Evolutionary conservation across 2,888 invertebrate species (phyloP).

Genomic region (Eupithecia dodoneata): DNA sequence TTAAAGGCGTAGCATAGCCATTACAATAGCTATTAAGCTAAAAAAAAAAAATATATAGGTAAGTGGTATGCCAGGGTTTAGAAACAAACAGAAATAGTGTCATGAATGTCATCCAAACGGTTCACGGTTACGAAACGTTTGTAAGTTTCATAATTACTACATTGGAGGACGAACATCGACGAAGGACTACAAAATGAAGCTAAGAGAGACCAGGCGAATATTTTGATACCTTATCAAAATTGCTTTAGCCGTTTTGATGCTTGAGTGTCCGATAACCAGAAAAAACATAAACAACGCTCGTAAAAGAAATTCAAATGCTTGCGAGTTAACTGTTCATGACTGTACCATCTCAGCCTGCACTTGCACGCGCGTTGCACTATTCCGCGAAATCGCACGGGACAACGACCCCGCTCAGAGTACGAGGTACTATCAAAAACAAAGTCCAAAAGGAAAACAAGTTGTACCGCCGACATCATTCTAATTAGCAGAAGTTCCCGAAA

Average conservation of each 20-base stretch:
- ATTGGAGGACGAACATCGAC: no score
- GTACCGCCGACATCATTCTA: background rate
- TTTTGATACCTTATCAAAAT: no score
- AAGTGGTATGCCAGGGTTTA: no score
- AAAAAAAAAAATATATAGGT: background rate
- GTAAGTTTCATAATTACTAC: no score
- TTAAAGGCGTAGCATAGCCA: background rate
- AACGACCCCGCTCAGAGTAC: constrained; percentile 51
- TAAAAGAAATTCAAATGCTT: background rate
- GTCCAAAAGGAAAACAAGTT: constrained; percentile 57
- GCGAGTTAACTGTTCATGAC: background rate
- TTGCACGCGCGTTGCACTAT: constrained; percentile 45
- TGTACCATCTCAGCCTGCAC: constrained; percentile 5
- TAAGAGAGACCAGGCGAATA: no score
- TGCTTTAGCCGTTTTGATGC: background rate
- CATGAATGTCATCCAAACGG: no score
- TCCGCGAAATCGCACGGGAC: constrained; percentile 53
- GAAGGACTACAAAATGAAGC: no score
- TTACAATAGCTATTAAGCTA: background rate
- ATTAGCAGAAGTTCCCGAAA: constrained; percentile 47
- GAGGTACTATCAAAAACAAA: constrained; percentile 45
- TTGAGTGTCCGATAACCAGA: background rate
- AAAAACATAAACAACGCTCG: background rate
- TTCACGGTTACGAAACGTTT: no score
- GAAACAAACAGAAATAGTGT: no score